Evolutionary conservation across 2,113 vertebrate species (phyloP), one percentile per base, ranked within the genome.

Genomic region (Xiphophorus maculatus): DNA sequence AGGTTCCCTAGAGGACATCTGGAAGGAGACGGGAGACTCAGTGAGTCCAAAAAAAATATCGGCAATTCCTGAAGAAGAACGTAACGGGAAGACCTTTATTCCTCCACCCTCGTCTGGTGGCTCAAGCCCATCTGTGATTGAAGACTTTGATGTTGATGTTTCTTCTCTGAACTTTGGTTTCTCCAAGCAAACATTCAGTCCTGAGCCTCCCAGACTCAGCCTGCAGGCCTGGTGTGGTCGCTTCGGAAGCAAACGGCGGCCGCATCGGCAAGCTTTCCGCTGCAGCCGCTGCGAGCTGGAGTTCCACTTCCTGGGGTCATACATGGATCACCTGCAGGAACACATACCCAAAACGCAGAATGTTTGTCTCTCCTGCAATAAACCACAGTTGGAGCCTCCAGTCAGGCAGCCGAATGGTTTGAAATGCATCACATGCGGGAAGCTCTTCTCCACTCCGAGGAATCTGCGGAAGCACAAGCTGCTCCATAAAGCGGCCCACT

Each of bases 281-380:
- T 91, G 90, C 74, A 35, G 71, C 28, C 63, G 78, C 42, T 89
- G 90, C 67, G 71, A 72, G n/a, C 37, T 87, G 60, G 63, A 79
- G 30, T 91, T 91, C 60, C 63, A 28, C 28, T 89, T 89, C 58
- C 68, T 84, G n/a, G 73, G 69, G 7, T 83, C 75, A 6, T 91
- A 86, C 69, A 66, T 71, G 69, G 78, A 80, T 29, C 88, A 91
- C 61, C 65, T 91, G 73, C 74, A 63, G n/a, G 73, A 68, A n/a
- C 90, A 91, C 68, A 77, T 77, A 3, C 30, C 71, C 4, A 69
- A 76, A 61, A 76, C 48, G 37, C 80, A 82, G 0, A 77, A 79
- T 17, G 61, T 71, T 14, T 89, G 82, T 65, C 73, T 76, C 0
- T 51, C 86, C 3, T 65, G 62, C 27, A 37, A 25, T 25, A 37